A percentile compares a stretch with the other conserved stretches of the same genome.
phyloP scores from a whole-genome alignment of 2,113 vertebrate species.

The Gnathonemus echidnorhynchus region DNA sequence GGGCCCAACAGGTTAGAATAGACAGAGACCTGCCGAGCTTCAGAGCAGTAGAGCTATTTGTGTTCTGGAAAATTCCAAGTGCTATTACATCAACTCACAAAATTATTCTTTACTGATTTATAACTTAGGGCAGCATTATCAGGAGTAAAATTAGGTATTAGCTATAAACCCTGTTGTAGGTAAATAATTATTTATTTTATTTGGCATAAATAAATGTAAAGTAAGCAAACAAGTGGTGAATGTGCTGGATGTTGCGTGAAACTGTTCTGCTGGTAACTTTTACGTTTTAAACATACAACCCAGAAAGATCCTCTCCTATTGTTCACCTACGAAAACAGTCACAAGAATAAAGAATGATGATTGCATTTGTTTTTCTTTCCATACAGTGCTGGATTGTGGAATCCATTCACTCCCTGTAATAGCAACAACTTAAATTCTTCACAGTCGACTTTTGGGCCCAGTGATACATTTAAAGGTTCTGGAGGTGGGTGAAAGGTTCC shows the following conservation, averaged over 20 bases:
- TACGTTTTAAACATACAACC: neutral
- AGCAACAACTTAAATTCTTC: constrained; percentile 67
- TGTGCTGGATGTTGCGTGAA: neutral
- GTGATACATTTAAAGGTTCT: constrained; percentile 86
- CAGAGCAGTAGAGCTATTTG: neutral
- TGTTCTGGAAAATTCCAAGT: neutral
- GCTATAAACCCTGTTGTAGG: neutral
- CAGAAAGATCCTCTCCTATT: neutral
- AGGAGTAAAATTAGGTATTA: neutral
- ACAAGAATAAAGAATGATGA: neutral
- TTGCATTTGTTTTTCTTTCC: constrained; percentile 7
- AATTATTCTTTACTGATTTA: neutral
- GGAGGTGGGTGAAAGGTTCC: constrained; percentile 66
- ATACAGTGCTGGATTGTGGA: constrained; percentile 82
- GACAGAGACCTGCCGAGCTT: neutral
- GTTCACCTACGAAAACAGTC: neutral
- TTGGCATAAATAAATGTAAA: neutral
- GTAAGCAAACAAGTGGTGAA: neutral
- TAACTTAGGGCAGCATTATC: neutral
- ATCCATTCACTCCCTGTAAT: constrained; percentile 68
- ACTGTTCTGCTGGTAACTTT: neutral
- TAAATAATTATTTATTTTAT: neutral
- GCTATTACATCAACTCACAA: neutral
- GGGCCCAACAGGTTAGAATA: constrained; percentile 81
- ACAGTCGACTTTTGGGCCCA: constrained; percentile 64